Evolutionary conservation across 2,113 vertebrate genomes (phyloP).

Genomic region (Balaeniceps rex): DNA sequence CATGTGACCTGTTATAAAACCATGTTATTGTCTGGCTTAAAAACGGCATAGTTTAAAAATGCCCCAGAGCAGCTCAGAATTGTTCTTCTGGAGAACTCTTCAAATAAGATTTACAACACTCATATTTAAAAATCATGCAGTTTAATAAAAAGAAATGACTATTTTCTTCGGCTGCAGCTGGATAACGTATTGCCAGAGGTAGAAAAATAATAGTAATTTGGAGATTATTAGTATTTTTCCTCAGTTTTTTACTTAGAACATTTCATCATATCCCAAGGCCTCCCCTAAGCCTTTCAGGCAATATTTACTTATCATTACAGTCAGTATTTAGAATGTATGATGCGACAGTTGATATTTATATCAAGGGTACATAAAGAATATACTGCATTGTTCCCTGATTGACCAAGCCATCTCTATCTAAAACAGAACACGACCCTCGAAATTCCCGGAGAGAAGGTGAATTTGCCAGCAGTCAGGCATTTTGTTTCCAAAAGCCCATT

Average conservation of each 20-base stretch:
- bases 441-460: background rate
- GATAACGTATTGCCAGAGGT: background rate
- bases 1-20: slow-evolving; percentile 35
- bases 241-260: background rate
- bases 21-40: slow-evolving; percentile 9
- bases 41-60: background rate
- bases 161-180: background rate
- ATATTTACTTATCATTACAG: background rate
- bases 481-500: background rate
- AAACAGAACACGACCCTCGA: background rate
- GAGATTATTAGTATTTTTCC: slow-evolving; percentile 7
- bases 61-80: background rate
- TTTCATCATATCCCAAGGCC: background rate
- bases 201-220: background rate
- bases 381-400: background rate
- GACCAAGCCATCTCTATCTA: background rate
- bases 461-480: background rate
- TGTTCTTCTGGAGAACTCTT: background rate
- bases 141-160: slow-evolving; percentile 15
- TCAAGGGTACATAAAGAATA: background rate
- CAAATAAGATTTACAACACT: background rate
- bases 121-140: background rate
- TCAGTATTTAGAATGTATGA: background rate
- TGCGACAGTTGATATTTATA: background rate
- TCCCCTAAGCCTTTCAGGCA: background rate